Evolutionary conservation across 2,113 vertebrate species (phyloP).

Genomic region (Scortum barcoo): DNA sequence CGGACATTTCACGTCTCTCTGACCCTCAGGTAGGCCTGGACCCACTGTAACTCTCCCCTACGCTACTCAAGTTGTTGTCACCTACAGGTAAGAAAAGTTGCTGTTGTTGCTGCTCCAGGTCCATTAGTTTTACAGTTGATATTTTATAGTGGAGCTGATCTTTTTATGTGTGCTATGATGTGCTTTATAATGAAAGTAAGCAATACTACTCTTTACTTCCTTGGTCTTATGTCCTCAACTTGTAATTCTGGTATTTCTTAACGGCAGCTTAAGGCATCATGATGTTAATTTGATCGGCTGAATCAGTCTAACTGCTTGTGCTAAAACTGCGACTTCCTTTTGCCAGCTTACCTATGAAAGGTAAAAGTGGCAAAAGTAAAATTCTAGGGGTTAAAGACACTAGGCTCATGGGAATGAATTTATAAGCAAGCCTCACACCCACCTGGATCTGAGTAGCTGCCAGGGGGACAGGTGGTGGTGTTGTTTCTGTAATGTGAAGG

Average conservation of each 20-base stretch:
- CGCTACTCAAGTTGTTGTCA: not conserved
- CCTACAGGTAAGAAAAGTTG: not conserved
- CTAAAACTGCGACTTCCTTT: not conserved
- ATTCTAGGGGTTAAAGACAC: not conserved
- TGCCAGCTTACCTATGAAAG: not conserved
- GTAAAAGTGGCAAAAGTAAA: not conserved
- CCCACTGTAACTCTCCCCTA: not conserved
- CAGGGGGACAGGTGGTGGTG: constrained; percentile 51
- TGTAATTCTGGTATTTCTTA: not conserved
- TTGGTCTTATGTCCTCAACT: too few species aligned
- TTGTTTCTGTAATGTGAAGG: constrained; percentile 15
- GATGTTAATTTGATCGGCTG: not conserved
- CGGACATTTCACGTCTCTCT: constrained; percentile 94
- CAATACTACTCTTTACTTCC: too few species aligned
- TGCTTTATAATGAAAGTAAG: too few species aligned
- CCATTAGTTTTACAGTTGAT: not conserved
- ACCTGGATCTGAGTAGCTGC: constrained; percentile 35
- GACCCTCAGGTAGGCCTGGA: constrained; percentile 93
- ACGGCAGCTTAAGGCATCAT: not conserved
- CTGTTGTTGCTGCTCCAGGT: not conserved
- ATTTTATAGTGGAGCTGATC: not conserved
- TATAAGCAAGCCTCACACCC: constrained; percentile 24
- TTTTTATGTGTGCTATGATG: not conserved
- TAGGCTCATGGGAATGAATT: constrained; percentile 3
- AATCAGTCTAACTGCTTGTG: not conserved